phyloP scores from a whole-genome alignment of 2,113 vertebrate species.

The Nanorana parkeri region DNA sequence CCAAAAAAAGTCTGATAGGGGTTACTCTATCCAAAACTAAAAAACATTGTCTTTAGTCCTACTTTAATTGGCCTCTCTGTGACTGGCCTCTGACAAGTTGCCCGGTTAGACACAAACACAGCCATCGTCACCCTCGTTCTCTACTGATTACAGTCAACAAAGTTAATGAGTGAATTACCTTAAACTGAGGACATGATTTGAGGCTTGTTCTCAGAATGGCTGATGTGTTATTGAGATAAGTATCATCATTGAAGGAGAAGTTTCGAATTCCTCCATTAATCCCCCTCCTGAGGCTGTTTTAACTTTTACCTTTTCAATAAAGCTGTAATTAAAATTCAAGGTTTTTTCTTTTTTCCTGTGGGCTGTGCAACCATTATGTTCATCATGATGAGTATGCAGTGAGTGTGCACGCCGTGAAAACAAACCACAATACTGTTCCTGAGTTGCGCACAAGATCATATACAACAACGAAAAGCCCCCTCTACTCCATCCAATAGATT shows the following conservation, averaged over 20 bases:
- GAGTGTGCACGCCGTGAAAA: background rate
- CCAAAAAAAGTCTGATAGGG: too few relatives aligned
- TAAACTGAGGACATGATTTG: conserved; percentile 17
- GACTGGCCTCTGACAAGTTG: too few relatives aligned
- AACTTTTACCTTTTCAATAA: conserved; percentile 13
- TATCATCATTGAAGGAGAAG: background rate
- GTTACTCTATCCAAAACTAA: too few relatives aligned
- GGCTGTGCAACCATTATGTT: conserved; percentile 11
- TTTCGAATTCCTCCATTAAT: conserved; percentile 32
- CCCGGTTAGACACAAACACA: too few relatives aligned
- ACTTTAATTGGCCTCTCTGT: too few relatives aligned
- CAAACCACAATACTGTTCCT: too few relatives aligned
- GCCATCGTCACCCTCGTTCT: background rate
- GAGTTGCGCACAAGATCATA: too few relatives aligned
- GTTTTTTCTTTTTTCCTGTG: background rate
- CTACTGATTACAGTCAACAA: conserved; percentile 1
- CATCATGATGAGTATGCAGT: too few relatives aligned
- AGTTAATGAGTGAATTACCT: conserved; percentile 8
- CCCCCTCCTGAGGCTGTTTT: conserved; percentile 18
- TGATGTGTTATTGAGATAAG: conserved; percentile 28
- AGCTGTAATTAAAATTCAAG: conserved; percentile 4
- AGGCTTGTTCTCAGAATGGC: conserved; percentile 2
- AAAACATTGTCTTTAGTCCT: too few relatives aligned
- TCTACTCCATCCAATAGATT: too few relatives aligned
- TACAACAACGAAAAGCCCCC: too few relatives aligned